Percentiles rank a stretch among this genome's conserved stretches.
These are phyloP conservation scores for Macrotis lagotis DNA, from an alignment of 2,113 vertebrate species.

Conservation along the genomic window DNA sequence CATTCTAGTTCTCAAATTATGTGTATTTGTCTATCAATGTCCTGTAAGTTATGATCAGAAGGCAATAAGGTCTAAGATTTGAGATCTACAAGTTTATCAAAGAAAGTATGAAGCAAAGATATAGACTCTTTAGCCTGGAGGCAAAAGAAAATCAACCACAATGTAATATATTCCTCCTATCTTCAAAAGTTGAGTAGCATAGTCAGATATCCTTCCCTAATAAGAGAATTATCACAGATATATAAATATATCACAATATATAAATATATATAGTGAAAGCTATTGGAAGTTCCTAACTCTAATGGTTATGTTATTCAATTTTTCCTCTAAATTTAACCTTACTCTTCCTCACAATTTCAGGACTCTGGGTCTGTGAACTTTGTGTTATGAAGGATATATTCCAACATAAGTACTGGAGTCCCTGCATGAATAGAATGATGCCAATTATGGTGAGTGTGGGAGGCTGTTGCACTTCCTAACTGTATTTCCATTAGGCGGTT, in stretches of 20 bases:
- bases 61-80: neutral
- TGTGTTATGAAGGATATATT: neutral
- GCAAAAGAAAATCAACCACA: neutral
- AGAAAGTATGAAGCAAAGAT: neutral
- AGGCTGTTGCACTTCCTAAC: accelerated
- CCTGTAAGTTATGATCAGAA: neutral
- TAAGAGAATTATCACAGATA: neutral
- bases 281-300: neutral
- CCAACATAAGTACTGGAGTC: neutral
- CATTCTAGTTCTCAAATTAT: neutral
- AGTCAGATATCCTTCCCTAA: neutral
- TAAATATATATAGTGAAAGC: neutral
- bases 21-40: neutral
- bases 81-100: neutral
- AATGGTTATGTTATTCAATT: neutral
- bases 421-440: neutral
- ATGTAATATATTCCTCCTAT: neutral
- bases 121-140: neutral
- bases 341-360: neutral
- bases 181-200: neutral
- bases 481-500: neutral
- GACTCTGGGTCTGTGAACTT: neutral
- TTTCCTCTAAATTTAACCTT: neutral
- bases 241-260: neutral
- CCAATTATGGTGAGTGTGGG: no score